Percentiles rank a stretch among this genome's conserved stretches.
These are phyloP conservation scores for Rhabdornis inornatus DNA, from an alignment of 2,113 vertebrate genomes.

Conservation along the genomic window DNA sequence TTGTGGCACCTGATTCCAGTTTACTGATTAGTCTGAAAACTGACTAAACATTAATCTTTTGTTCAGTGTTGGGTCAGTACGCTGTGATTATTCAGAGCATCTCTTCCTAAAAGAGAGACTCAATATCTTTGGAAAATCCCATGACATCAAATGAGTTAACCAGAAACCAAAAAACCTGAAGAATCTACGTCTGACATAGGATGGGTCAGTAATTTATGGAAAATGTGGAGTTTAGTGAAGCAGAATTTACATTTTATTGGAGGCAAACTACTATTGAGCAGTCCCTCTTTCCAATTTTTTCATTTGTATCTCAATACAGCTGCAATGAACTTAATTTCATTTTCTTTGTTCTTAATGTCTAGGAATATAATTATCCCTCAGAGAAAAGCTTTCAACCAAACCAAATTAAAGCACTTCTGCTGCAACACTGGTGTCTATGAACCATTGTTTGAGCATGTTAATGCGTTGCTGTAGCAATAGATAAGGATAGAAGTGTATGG, in stretches of 20 bases:
- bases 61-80: not conserved
- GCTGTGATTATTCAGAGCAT: not conserved
- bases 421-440: not conserved
- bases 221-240: not conserved
- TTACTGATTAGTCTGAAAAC: not conserved
- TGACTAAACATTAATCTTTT: not conserved
- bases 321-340: not conserved
- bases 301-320: not conserved
- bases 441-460: not conserved
- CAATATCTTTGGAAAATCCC: not conserved
- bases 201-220: not conserved
- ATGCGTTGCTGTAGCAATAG: not conserved
- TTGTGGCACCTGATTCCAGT: not conserved
- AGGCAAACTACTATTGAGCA: not conserved
- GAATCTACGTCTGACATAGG: not conserved
- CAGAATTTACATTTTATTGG: not conserved
- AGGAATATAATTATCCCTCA: not conserved
- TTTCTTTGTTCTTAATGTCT: slow-evolving; percentile 17
- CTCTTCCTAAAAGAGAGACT: not conserved
- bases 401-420: not conserved
- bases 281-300: not conserved
- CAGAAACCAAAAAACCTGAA: not conserved
- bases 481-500: slow-evolving; percentile 10
- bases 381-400: slow-evolving; percentile 32
- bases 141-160: not conserved